These are phyloP conservation scores for Sebastes trivittatus DNA, from an alignment of 2,797 vertebrate species.

Conservation along the genomic window DNA sequence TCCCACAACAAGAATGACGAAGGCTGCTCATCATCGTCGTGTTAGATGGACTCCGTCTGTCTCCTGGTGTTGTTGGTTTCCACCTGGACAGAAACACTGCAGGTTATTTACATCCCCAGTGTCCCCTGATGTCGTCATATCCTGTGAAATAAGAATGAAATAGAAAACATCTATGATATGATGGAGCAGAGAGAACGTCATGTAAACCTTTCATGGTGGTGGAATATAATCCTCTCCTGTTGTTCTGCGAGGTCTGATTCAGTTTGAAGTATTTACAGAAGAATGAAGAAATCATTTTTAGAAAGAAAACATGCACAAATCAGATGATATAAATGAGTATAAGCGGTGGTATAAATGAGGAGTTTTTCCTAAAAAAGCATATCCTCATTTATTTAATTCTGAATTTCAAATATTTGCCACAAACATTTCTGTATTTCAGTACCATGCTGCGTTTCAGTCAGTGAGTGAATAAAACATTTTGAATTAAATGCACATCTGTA, in stretches of 20 bases:
- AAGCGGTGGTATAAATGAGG: too few species aligned
- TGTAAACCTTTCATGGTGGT: neutral
- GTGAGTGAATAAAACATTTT: too few species aligned
- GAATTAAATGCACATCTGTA: too few species aligned
- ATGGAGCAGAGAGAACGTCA: neutral
- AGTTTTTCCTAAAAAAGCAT: too few species aligned
- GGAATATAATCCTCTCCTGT: neutral
- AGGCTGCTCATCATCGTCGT: neutral
- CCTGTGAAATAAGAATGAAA: neutral
- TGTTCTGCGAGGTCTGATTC: neutral
- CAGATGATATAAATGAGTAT: too few species aligned
- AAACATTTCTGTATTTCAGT: too few species aligned
- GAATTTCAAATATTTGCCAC: too few species aligned
- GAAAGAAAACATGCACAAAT: neutral
- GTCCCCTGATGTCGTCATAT: neutral
- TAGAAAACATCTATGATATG: neutral
- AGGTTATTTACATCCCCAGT: neutral
- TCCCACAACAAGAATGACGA: slow-evolving; percentile 19
- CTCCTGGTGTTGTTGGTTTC: slow-evolving; percentile 1
- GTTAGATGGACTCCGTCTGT: neutral
- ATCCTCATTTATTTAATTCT: too few species aligned
- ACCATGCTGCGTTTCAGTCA: too few species aligned
- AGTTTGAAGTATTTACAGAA: neutral
- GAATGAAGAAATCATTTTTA: neutral
- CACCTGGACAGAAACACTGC: neutral